phyloP scores from a whole-genome alignment of 2,113 vertebrate species.

The Sterna hirundo region DNA sequence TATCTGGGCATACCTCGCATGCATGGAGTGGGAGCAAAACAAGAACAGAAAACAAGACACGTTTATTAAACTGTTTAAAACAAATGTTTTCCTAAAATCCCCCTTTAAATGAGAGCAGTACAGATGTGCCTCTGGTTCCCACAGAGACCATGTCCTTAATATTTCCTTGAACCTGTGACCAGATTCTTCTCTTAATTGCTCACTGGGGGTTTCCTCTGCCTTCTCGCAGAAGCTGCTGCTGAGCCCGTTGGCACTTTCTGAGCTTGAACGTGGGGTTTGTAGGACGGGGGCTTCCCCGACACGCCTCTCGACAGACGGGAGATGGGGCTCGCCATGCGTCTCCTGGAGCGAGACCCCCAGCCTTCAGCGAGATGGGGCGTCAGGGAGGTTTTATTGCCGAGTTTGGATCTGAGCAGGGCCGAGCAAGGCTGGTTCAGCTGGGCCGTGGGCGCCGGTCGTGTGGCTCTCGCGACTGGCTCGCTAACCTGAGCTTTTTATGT shows the following conservation, averaged over 20 bases:
- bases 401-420: neutral
- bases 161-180: slow-evolving; percentile 12
- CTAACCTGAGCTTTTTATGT: neutral
- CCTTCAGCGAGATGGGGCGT: rapidly evolving
- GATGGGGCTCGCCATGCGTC: rapidly evolving
- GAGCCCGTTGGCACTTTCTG: neutral
- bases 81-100: slow-evolving; percentile 16
- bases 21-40: neutral
- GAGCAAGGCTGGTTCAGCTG: neutral
- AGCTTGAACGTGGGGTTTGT: rapidly evolving
- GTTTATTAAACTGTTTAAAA: neutral
- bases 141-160: neutral
- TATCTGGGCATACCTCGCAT: neutral
- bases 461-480: rapidly evolving
- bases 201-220: neutral
- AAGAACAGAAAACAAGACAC: neutral
- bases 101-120: neutral
- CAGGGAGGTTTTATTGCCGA: neutral
- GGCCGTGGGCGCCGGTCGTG: rapidly evolving
- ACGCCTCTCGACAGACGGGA: rapidly evolving
- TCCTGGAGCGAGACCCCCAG: neutral
- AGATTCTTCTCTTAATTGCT: slow-evolving; percentile 2
- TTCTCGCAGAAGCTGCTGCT: rapidly evolving
- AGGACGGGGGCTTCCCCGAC: rapidly evolving
- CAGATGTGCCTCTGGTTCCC: neutral